Evolutionary conservation across 2,888 invertebrate species (phyloP), one percentile per base, ranked within the genome.

Genomic region (Rhagium mordax): DNA sequence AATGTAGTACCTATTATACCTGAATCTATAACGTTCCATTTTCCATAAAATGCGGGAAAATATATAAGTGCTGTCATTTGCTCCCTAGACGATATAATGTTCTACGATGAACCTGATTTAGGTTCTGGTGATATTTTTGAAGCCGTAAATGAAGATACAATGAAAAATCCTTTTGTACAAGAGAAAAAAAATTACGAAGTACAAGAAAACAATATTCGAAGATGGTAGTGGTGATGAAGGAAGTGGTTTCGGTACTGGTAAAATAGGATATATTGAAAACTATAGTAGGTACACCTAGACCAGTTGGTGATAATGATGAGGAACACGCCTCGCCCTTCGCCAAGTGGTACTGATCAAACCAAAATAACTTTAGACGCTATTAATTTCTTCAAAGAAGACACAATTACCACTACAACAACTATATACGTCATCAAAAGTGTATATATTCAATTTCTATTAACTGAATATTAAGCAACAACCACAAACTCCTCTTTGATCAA

Each of bases 21-120:
- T n/a, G 81, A 83, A 74, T 72, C 81, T 62, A 79, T 86, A 5
- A 83, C 78, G 29, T 88, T 88, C 75, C 77, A 82, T 72, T 82
- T 79, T 13, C 85, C 86, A 2, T 78, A 79, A 67, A 82, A 82
- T 57, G 73, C 77, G 61, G 86, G 85, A 69, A 82, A 83, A 79
- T 78, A 82, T 18, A 80, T 84, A 47, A 71, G 74, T 47, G 64
- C 79, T 16, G 75, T 84, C 16, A 82, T 81, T 64, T 84, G 83
- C 67, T 79, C 82, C 6, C 53, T 71, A 21, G 78, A 76, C 49
- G 81, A 81, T 68, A 77, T 80, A 21, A 84, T 85, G 84, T 76
- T 81, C 53, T 81, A 82, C 20, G 85, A 86, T 70, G 82, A 81
- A 61, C 78, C 83, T 16, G 75, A 74, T 41, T 81, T 83, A 74